Evolutionary conservation across 2,113 vertebrate genomes (phyloP), one percentile per base, ranked within the genome.

Genomic region (Chaetodon trifascialis): DNA sequence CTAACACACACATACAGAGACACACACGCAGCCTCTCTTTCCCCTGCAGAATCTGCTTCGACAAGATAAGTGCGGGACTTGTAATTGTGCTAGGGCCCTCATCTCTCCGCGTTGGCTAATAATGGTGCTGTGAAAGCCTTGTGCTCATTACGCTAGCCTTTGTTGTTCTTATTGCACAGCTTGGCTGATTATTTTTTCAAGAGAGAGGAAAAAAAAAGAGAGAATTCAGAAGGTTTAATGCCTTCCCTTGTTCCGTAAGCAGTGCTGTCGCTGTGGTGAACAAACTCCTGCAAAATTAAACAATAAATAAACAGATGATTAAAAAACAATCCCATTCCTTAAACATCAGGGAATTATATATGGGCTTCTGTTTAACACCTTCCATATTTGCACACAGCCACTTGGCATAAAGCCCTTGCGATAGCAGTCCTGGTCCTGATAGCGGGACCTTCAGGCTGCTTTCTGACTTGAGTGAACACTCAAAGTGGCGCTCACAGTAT

Each of bases 11-110:
- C 52, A 59, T 51, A 64, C 64, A n/a, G n/a, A n/a, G n/a, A n/a
- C 30, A 69, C 54, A 21, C 78, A 74, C 60, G 34, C 80, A 34
- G 44, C 82, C 44, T 66, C 63, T 73, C 72, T 78, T 83, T 71
- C 52, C 71, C 63, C 84, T 84, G 83, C 86, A 90, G 87, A 87
- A 93, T 92, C 90, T 94, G 92, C 85, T 88, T 74, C 46, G 76
- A 90, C 92, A 86, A 94, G 92, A 94, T 94, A 94, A 94, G 92
- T 92, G 85, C 54, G 23, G 85, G 84, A 88, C 90, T 91, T 79
- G 91, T 92, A 93, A 94, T 92, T 91, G 88, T 93, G 88, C 67
- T 34, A 91, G 89, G 73, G 75, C 81, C 86, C 86, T 94, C 92
- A 91, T 93, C 89, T 91, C 80, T 66, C 78, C 59, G 52, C 76